Base-by-base conservation (phyloP, 2,888 invertebrate species). In the Drosophila formosana region DNA sequence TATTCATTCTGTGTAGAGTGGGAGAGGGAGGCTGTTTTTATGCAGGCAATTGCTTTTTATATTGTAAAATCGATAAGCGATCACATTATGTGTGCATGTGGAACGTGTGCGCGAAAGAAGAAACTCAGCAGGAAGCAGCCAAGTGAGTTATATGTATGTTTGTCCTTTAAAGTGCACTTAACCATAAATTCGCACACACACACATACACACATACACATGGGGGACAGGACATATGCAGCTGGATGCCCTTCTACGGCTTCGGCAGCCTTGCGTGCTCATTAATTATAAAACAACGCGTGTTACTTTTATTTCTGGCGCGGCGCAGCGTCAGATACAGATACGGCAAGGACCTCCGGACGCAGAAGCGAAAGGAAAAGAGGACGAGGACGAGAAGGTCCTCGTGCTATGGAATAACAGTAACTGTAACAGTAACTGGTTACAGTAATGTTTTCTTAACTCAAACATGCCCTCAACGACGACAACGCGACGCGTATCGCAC, bases 21-120 rank as follows among this genome's bases (percentile, higher is more conserved):
- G 7, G 3, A 3, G 11, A 5, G 2, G 7, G 9, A 3, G 8
- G 4, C 39, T 57, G 63, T 66, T 70, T 58, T 72, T 75, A 78
- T 88, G 89, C 79, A 86, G 83, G 83, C 87, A 88, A 83, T 89
- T 88, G 89, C 89, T 89, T 82, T 86, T 86, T 83, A 83, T 88
- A 90, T 79, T 85, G 90, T 80, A 89, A 86, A 86, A 86, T 86
- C 85, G 90, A 90, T 89, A 90, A 85, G 74, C 88, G 81, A 82
- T 90, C 82, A 80, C 81, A 89, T 88, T 82, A 89, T 89, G 75
- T 72, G 77, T 67, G 75, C 74, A 70, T 53, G 81, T 69, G 69
- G 64, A 69, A 70, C 72, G 70, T 57, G 50, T 66, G 68, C 46
- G 61, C 52, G 58, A 56, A 57, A 62, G 64, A 74, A 66, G 75